A percentile compares a stretch with the other conserved stretches of the same genome.
Conservation (phyloP, 2,888 invertebrate species). For the Syrista parreyssii region DNA sequence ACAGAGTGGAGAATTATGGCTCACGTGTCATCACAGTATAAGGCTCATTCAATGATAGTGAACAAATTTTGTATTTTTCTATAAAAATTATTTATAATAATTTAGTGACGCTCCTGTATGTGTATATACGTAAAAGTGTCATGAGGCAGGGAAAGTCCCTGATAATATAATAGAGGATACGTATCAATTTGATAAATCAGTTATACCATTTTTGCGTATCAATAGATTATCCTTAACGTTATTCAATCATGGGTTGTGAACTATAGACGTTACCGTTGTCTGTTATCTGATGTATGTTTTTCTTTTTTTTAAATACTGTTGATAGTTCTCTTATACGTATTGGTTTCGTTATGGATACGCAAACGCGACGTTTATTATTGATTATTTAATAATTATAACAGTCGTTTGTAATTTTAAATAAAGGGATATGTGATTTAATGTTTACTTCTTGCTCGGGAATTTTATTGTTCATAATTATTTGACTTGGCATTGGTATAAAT, state of each 20-base stretch:
- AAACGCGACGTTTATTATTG: conserved; percentile 7
- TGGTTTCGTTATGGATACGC: conserved; percentile 35
- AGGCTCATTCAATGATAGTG: background rate
- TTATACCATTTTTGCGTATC: conserved; percentile 20
- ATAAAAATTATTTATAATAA: conserved; percentile 19
- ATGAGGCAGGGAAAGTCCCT: background rate
- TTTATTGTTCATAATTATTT: background rate
- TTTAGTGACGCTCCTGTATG: background rate
- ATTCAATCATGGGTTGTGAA: conserved; percentile 49
- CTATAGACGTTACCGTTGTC: conserved; percentile 40
- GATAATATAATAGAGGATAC: background rate
- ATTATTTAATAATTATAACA: conserved; percentile 20
- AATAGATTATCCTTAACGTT: conserved; percentile 34
- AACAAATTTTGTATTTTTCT: conserved; percentile 35
- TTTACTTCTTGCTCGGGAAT: background rate
- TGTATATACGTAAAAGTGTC: background rate
- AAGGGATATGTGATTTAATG: conserved; percentile 32
- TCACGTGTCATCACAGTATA: background rate
- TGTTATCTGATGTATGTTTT: conserved; percentile 27
- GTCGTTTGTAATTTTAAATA: conserved; percentile 35
- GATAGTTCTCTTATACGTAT: conserved; percentile 38
- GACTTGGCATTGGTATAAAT: background rate
- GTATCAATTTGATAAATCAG: background rate
- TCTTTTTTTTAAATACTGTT: conserved; percentile 32
- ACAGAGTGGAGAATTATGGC: background rate